Evolutionary conservation across 2,113 vertebrate genomes (phyloP), one percentile per base, ranked within the genome.

Genomic region (Garra rufa): DNA sequence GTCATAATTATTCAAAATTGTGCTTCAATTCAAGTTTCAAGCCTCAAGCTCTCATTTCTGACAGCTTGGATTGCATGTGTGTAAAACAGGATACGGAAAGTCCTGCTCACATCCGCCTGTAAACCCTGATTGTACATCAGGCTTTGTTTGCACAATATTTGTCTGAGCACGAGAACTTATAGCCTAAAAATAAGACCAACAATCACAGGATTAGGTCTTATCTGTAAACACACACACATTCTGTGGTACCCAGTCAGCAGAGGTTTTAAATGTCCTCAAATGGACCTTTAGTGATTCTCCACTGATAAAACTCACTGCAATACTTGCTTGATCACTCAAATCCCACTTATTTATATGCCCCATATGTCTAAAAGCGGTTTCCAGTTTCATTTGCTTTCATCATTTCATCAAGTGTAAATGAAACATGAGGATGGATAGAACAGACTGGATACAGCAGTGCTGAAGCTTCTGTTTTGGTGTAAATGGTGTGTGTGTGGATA

Each of bases 351-450:
- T 75, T 46, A 73, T 26, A 48, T 15, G 21, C 43, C 6, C 21
- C 21, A 11, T 11, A 71, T 71, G 21, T 24, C 41, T 6, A 43
- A 24, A 75, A 34, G 70, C 21, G 19, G 69, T 70, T 61, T 76
- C 43, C 50, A 57, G 46, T 76, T 65, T 80, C 82, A 59, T 48
- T 76, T 30, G 46, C 82, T 84, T 84, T 84, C 71, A 81, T 87
- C 86, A 86, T 75, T 75, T 50, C 46, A 38, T 43, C 52, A 26
- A 52, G 19, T 75, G 26, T 30, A 67, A 57, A 59, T 69, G 43
- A 74, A 50, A 41, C 14, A 83, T 83, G 19, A 63, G 43, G 81
- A 83, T 67, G 38, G 77, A 76, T 57, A 76, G 19, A 81, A 26
- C 59, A 81, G 26, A 82, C 19, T 52, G 55, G 65, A 24, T 50